Base-by-base conservation (phyloP, 2,797 vertebrate species). In the Chanos chanos region DNA sequence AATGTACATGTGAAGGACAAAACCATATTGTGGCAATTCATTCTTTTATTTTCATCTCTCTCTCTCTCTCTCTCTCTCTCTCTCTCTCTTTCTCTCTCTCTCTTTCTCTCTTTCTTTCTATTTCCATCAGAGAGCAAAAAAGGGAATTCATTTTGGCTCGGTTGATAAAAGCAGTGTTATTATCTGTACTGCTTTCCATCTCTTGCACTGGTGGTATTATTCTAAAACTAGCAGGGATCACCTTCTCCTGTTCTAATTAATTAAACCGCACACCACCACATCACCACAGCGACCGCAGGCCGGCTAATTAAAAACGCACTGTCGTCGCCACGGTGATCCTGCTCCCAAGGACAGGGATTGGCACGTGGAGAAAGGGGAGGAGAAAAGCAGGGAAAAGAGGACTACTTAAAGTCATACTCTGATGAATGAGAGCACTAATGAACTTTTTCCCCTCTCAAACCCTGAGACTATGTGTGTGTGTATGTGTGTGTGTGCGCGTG, bases 231-330 rank as follows among this genome's bases (percentile, higher is more conserved):
- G 60, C 50, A 47, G 49, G 66, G 64, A 71, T 67, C 52, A 53
- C 54, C 52, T 47, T 54, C 69, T 63, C 36, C 64, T 3, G 15
- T 40, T 66, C 64, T 55, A 64, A 72, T 64, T 60, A 72, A 64
- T 72, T 67, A 54, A 67, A 48, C 39, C 34, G 37, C 36, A 18
- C 15, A 37, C 27, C 22, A 8, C 48, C 54, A 22, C 36, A 36
- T 39, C 10, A 33, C 34, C 54, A 45, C 24, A n/a, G 48, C 15
- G 19, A 54, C 21, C 6, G n/a, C 41, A 49, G 9, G 31, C 49
- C 43, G 18, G 18, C 43, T 64, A 50, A 60, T 67, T 34, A 63
- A 50, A 61, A 61, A 22, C 59, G 27, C 25, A 51, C 55, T 62
- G n/a, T n/a, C n/a, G n/a, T 39, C 22, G 40, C 18, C 47, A 27